Base-by-base conservation (phyloP, 2,888 invertebrate genomes). In the Sussaba pulchella region DNA sequence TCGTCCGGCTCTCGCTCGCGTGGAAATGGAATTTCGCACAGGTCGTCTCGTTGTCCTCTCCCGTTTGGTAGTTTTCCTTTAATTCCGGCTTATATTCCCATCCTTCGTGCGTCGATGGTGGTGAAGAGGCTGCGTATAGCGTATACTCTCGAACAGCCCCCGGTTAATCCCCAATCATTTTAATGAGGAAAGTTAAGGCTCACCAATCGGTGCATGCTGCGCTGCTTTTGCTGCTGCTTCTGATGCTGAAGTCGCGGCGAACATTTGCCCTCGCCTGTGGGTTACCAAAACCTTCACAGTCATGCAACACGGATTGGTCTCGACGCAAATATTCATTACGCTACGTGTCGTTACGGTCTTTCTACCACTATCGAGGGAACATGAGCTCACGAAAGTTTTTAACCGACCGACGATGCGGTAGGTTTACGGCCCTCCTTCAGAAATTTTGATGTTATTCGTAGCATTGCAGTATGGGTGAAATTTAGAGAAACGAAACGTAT, bases 281-380 rank as follows among this genome's bases (percentile, higher is more conserved):
- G n/a, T n/a, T 64, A 64, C n/a, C 63, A 26, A 54, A 43, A 61
- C 52, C 41, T 41, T 50, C 54, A 39, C 10, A 14, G 17, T 14
- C 19, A 17, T 31, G 17, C 39, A 45, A 61, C 76, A 67, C 24
- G 67, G 63, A 72, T 67, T 57, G 59, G 54, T 19, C 14, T 31
- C 59, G 36, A 52, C 43, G 73, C 72, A 83, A 83, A 83, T 86
- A 86, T 86, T 87, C 83, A 85, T 86, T 85, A 83, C 67, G 78
- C 86, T 84, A 82, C 64, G 79, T 72, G 82, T 83, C 59, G 52
- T 67, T 57, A 52, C 41, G 36, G 50, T 24, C 41, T 47, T 17
- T 47, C 14, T 47, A 52, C 39, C 9, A n/a, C 39, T 14, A n/a
- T 21, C 3, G 19, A 9, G 21, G 36, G 50, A 66, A 50, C 36